Evolutionary conservation across 2,888 invertebrate genomes (phyloP).

Genomic region (Hemicrepidius hirtus): DNA sequence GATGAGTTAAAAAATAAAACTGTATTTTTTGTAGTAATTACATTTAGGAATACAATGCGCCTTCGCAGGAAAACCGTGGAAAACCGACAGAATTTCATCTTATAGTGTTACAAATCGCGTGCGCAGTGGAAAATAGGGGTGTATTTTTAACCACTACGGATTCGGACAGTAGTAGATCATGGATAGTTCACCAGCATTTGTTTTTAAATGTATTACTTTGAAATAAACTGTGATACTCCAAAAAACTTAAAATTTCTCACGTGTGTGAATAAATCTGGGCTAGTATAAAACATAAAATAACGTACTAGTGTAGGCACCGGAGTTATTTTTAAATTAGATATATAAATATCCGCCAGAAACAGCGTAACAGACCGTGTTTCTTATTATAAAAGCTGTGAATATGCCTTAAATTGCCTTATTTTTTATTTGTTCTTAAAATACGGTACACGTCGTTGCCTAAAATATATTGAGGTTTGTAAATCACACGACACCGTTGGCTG

Average conservation of each 20-base stretch:
- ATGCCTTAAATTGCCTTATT: slow-evolving; percentile 58
- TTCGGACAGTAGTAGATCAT: slow-evolving; percentile 52
- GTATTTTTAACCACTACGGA: slow-evolving; percentile 55
- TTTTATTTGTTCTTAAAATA: slow-evolving; percentile 51
- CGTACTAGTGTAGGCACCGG: slow-evolving; percentile 25
- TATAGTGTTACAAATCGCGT: slow-evolving; percentile 30
- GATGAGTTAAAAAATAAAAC: no score
- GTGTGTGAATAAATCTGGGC: slow-evolving; percentile 40
- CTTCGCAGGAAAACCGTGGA: not conserved
- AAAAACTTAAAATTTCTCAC: slow-evolving; percentile 33
- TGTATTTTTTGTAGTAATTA: no score
- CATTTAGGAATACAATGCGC: no score
- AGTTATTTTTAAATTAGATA: slow-evolving; percentile 49
- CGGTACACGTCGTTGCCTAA: slow-evolving; percentile 36
- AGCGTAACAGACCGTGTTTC: slow-evolving; percentile 41
- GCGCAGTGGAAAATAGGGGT: slow-evolving; percentile 50
- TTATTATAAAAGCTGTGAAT: slow-evolving; percentile 51
- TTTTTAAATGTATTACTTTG: slow-evolving; percentile 52
- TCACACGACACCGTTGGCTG: slow-evolving; percentile 28
- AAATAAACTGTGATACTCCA: slow-evolving; percentile 54
- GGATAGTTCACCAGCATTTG: slow-evolving; percentile 55
- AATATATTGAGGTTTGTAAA: slow-evolving; percentile 34
- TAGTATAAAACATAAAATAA: slow-evolving; percentile 28
- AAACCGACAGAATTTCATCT: slow-evolving; percentile 36
- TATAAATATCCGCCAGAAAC: slow-evolving; percentile 44